Evolutionary conservation across 2,888 invertebrate species (phyloP), one percentile per base, ranked within the genome.

Genomic region (Tetanocera ferruginea): DNA sequence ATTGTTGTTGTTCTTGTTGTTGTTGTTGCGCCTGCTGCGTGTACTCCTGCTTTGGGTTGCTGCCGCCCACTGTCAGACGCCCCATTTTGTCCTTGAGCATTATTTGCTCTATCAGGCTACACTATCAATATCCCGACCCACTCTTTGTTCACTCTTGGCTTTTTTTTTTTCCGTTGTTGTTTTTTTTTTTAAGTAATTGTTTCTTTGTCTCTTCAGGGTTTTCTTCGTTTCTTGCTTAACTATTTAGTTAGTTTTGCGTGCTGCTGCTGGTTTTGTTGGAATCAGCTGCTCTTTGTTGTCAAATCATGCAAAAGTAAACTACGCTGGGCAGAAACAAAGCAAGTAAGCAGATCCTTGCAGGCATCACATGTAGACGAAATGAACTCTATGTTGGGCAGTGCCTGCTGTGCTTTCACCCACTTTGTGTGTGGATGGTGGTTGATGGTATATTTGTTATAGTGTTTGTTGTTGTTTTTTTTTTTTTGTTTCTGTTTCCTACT

Each of bases 31-130:
- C 62, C 57, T 60, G 70, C 67, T 74, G 37, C 8, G 82, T 76
- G 84, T 78, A 76, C 17, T 55, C 51, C 71, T 52, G 72, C 66
- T 64, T 49, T 49, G 64, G 66, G 57, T 51, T 57, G 60, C 62
- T 70, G 23, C 74, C 83, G 80, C 84, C 81, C 81, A 84, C 82
- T 82, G 84, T 84, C 81, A 82, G 80, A 80, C 85, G 85, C 52
- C 69, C 82, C 82, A 82, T 76, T 83, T 87, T 86, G 78, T 85
- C 85, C 80, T 86, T 85, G 80, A 85, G 86, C 87, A 86, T 86
- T 82, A 83, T 86, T 83, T 81, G 79, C 70, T 79, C 80, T 81
- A 49, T 62, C 60, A 23, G 19, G 31, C 67, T 74, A 14, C 37
- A 60, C 57, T 76, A 55, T 57, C 69, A 76, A 57, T 52, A 34